Evolutionary conservation across 2,113 vertebrate genomes (phyloP).

Genomic region (Alligator sinensis): DNA sequence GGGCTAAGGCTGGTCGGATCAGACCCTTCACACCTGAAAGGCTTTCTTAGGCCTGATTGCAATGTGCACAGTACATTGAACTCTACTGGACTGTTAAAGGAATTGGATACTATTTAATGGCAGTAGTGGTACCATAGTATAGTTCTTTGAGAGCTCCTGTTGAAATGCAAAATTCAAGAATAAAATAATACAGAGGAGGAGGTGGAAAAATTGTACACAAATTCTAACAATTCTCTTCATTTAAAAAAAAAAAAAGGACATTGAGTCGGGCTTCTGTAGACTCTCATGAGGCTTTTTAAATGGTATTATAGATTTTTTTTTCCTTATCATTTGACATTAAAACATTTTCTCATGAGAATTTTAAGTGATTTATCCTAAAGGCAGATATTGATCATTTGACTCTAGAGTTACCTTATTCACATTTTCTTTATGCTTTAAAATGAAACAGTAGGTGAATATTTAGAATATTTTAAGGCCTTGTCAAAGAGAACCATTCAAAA

Average conservation of each 20-base stretch:
- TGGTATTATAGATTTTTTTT: not conserved
- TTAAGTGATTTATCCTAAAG: not conserved
- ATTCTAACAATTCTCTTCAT: not conserved
- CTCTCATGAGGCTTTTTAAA: not conserved
- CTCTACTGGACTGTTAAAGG: fast-evolving
- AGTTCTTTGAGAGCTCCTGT: not conserved
- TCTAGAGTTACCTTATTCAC: not conserved
- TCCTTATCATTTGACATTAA: not conserved
- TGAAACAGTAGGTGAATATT: not conserved
- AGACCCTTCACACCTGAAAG: not conserved
- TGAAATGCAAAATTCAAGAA: not conserved
- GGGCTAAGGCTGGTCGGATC: not conserved
- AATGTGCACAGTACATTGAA: not conserved
- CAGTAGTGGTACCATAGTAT: fast-evolving
- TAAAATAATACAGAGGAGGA: not conserved
- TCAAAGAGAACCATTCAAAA: not conserved
- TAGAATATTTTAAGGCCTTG: not conserved
- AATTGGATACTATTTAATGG: fast-evolving
- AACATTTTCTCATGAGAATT: not conserved
- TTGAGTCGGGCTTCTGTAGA: not conserved
- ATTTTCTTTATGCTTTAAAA: not conserved
- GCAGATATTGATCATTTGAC: not conserved
- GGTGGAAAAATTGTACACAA: not conserved
- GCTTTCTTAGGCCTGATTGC: fast-evolving
- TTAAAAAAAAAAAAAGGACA: not conserved